phyloP scores from a whole-genome alignment of 35 echinoderm and acorn worm genomes.

The Anneissia japonica region DNA sequence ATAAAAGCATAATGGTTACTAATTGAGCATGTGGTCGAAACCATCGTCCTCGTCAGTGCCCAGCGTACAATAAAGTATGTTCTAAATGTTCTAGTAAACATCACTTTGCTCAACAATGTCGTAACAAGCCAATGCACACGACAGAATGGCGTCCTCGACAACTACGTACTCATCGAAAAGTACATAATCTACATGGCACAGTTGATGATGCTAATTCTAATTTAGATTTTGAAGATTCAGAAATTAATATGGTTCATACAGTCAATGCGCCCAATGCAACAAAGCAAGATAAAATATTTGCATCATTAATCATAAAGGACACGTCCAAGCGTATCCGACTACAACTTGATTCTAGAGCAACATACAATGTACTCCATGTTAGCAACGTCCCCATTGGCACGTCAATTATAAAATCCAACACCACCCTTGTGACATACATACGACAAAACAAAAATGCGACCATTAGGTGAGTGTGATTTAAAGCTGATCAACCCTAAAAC shows the following conservation, averaged over 20 bases:
- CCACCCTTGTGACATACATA: no score
- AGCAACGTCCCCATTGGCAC: no score
- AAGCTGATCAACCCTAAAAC: slow-evolving; percentile 59
- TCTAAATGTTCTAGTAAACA: slow-evolving; percentile 38
- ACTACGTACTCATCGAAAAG: not conserved
- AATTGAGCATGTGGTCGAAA: no score
- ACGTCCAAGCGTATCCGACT: slow-evolving; percentile 36
- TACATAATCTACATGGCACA: not conserved
- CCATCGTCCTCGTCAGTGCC: no score
- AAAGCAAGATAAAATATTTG: no score
- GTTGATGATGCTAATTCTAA: not conserved
- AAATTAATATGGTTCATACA: slow-evolving; percentile 30
- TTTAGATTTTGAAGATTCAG: slow-evolving; percentile 29
- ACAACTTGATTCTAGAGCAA: no score
- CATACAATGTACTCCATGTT: no score
- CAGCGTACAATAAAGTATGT: slow-evolving; percentile 49
- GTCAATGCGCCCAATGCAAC: no score
- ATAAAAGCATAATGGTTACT: no score
- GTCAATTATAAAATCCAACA: no score
- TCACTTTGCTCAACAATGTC: slow-evolving; percentile 46
- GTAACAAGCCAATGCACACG: not conserved
- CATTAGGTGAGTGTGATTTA: slow-evolving; percentile 31
- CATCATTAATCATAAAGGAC: not conserved
- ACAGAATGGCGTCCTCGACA: not conserved
- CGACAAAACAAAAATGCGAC: slow-evolving; percentile 28